Percentiles rank a stretch among this genome's conserved stretches.
Evolutionary conservation across 2,888 invertebrate species (phyloP).

Genomic region (Himalopsyche tibetana): DNA sequence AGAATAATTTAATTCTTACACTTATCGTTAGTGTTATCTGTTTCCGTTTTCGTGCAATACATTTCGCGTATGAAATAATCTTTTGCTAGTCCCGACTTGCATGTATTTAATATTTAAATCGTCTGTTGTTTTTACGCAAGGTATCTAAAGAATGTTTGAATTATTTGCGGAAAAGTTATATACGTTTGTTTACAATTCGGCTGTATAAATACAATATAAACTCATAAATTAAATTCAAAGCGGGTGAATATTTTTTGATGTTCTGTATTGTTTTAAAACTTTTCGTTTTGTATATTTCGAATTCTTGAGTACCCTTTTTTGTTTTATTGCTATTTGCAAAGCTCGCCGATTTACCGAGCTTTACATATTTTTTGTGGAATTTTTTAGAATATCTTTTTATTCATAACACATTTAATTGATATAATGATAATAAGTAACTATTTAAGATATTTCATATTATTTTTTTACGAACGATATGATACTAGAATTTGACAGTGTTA

Average conservation of each 20-base stretch:
- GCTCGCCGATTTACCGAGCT: background rate
- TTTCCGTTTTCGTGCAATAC: no score
- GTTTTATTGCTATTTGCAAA: background rate
- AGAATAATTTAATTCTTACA: no score
- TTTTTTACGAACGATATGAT: no score
- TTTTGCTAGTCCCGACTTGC: no score
- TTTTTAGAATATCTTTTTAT: no score
- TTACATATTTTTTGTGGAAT: no score
- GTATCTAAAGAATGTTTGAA: constrained; percentile 27
- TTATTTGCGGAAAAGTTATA: constrained; percentile 10
- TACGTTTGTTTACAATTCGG: constrained; percentile 4
- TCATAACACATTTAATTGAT: no score
- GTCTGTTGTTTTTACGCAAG: constrained; percentile 16
- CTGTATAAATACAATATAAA: constrained; percentile 34
- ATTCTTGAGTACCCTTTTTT: constrained; percentile 21
- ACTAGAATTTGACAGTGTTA: no score
- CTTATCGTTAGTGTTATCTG: no score
- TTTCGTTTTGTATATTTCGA: constrained; percentile 36
- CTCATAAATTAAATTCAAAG: constrained; percentile 33
- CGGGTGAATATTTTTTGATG: constrained; percentile 36
- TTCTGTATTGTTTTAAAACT: background rate
- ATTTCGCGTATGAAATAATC: no score
- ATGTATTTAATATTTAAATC: background rate
- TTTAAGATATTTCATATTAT: no score
- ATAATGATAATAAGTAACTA: no score